Evolutionary conservation across 2,113 vertebrate genomes (phyloP).

Genomic region (Chitala chitala): DNA sequence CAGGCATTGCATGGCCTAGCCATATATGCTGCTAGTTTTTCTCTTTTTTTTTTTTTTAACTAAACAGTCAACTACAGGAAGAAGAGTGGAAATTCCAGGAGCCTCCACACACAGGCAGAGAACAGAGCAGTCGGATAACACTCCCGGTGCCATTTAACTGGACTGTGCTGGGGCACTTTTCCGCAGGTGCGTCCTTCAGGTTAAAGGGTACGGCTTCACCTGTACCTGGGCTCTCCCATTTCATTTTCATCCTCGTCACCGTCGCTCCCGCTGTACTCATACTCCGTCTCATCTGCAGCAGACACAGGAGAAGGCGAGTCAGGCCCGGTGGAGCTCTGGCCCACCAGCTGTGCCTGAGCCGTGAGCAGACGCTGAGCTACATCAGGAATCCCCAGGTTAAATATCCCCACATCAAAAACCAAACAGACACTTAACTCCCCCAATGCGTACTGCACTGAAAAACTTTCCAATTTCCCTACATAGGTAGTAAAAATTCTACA

Average conservation of each 20-base stretch:
- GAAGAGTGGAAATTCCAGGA: not conserved
- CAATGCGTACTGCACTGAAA: too few species aligned
- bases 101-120: not conserved
- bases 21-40: too few species aligned
- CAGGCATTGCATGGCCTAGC: too few species aligned
- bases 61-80: too few species aligned
- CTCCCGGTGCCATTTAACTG: not conserved
- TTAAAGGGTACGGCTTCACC: not conserved
- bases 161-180: not conserved
- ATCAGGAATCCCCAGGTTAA: not conserved
- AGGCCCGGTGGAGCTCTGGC: not conserved
- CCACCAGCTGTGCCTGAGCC: constrained; percentile 1
- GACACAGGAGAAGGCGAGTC: constrained; percentile 10
- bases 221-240: constrained; percentile 85
- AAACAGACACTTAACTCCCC: not conserved
- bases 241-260: constrained; percentile 94
- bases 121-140: not conserved
- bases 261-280: constrained; percentile 96
- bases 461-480: too few species aligned
- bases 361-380: too few species aligned
- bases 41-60: too few species aligned
- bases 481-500: too few species aligned
- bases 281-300: constrained; percentile 87
- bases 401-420: not conserved
- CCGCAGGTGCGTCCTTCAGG: too few species aligned